These are phyloP conservation scores for Beroe ovata DNA, from an alignment of 37 sponge, comb jelly and placozoan species.

Conservation along the genomic window DNA sequence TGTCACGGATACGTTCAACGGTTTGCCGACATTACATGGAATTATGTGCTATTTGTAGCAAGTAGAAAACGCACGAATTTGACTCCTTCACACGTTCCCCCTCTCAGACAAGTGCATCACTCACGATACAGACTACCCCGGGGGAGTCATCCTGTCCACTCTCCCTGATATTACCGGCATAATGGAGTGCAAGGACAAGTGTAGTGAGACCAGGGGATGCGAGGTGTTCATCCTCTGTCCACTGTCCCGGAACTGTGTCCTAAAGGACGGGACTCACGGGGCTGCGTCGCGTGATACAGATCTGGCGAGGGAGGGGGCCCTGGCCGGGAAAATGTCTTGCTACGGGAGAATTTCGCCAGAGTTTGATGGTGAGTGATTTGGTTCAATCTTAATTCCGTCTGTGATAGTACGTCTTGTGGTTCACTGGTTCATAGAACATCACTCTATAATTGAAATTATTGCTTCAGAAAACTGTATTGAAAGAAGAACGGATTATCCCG, in stretches of 20 bases:
- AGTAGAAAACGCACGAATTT: too few relatives aligned
- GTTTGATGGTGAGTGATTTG: conserved; percentile 3
- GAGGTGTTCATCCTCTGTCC: conserved; percentile 17
- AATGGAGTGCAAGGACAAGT: not conserved
- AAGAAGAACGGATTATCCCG: not conserved
- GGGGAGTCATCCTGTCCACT: not conserved
- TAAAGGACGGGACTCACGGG: conserved; percentile 5
- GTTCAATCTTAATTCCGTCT: too few relatives aligned
- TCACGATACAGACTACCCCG: conserved; percentile 5
- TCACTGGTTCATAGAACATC: too few relatives aligned
- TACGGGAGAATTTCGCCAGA: not conserved
- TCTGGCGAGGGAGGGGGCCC: conserved; percentile 1
- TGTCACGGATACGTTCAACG: not conserved
- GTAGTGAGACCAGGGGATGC: not conserved
- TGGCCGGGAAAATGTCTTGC: conserved; percentile 11
- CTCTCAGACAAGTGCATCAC: not conserved
- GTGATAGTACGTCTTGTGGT: too few relatives aligned
- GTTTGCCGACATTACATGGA: not conserved
- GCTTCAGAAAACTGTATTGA: conserved; percentile 54
- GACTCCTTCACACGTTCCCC: too few relatives aligned
- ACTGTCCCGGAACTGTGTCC: not conserved
- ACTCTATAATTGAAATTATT: too few relatives aligned
- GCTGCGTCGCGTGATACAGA: not conserved
- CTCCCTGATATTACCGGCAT: not conserved
- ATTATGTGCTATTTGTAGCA: too few relatives aligned